Evolutionary conservation across 2,113 vertebrate genomes (phyloP).

Genomic region (Phainopepla nitens): DNA sequence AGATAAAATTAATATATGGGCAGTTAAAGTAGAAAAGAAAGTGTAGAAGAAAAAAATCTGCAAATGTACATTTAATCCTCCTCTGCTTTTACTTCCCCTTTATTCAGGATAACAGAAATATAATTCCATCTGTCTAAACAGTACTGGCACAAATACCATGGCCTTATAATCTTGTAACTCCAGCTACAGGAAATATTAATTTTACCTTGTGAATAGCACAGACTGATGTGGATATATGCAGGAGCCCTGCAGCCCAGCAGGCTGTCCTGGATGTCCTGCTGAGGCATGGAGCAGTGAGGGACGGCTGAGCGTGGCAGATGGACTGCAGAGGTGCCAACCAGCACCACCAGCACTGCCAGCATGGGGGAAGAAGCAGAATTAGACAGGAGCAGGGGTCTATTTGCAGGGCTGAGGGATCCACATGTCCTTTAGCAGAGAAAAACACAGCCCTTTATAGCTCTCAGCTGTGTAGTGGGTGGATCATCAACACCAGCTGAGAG

Average conservation of each 20-base stretch:
- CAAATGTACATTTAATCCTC: not conserved
- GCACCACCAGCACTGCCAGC: not conserved
- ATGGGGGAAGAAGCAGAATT: not conserved
- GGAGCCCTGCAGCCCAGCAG: not conserved
- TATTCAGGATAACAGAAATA: not conserved
- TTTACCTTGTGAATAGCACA: not conserved
- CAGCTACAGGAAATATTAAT: not conserved
- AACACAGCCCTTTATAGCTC: not conserved
- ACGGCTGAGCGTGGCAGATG: fast-evolving
- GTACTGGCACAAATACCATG: not conserved
- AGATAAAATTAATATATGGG: not conserved
- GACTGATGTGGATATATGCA: fast-evolving
- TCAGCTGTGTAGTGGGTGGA: fast-evolving
- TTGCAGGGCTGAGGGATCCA: not conserved
- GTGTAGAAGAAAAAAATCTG: not conserved
- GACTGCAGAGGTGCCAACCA: not conserved
- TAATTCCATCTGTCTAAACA: not conserved
- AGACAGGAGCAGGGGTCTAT: not conserved
- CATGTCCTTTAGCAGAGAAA: not conserved
- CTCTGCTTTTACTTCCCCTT: not conserved
- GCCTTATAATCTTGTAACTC: not conserved
- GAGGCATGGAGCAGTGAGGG: fast-evolving
- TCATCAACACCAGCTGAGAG: not conserved
- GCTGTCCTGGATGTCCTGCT: not conserved
- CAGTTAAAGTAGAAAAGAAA: not conserved